Evolutionary conservation across 2,113 vertebrate genomes (phyloP), one percentile per base, ranked within the genome.

Genomic region (Syngnathus scovelli): DNA sequence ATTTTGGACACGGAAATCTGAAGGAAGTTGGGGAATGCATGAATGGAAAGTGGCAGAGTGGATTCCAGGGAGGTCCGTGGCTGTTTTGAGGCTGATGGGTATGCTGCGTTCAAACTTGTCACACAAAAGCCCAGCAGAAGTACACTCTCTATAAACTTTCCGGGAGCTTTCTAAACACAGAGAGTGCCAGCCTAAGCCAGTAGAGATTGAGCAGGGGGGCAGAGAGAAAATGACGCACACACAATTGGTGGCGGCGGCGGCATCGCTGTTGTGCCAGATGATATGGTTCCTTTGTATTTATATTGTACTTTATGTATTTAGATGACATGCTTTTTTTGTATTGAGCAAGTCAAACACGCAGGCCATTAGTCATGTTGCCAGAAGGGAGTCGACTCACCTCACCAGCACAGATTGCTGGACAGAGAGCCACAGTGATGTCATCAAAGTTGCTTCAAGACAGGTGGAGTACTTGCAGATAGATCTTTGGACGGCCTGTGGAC

Each of bases 121-220:
- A 92, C 88, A 92, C 90, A 92, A 90, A 33, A 87, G 78, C 83
- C 80, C 76, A 52, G 81, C 88, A 90, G 86, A 90, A 90, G 90
- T 89, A 92, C 89, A 91, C 86, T 88, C 89, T 87, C 87, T 92
- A 85, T 92, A 92, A 92, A 92, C 91, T 90, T 91, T 92, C 89
- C 84, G 77, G 90, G 87, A 81, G 84, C 86, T 90, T 89, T 87
- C 90, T 92, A 92, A 92, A 92, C 91, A 92, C 79, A 86, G 78
- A 82, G 73, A 85, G 88, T 92, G 91, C 91, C 90, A 92, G 83
- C 89, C 84, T 84, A 65, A 86, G 78, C 81, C 68, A 72, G 83
- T 83, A 85, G 88, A 83, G 88, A 76, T 52, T 75, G 68, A 85
- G 78, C 82, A 51, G 44, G 74, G 75, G 84, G 85, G 79, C 76